These are phyloP conservation scores for Cataglyphis cursor DNA, from an alignment of 2,888 invertebrate genomes.

Conservation along the genomic window DNA sequence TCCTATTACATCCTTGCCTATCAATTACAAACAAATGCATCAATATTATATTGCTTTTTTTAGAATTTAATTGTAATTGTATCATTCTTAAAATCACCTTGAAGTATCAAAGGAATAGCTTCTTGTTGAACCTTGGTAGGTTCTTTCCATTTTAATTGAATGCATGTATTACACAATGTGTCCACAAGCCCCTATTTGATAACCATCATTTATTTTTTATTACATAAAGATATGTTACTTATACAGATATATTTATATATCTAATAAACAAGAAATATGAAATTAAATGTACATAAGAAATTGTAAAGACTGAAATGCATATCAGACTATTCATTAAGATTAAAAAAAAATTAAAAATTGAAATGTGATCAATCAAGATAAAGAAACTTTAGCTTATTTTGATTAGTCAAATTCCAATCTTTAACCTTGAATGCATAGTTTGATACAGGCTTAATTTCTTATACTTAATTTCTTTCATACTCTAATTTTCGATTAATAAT, in stretches of 20 bases:
- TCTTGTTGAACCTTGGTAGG: conserved; percentile 98
- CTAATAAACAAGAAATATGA: neutral
- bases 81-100: conserved; percentile 88
- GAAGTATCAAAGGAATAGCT: conserved; percentile 96
- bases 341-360: neutral
- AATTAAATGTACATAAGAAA: too few species aligned
- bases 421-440: too few species aligned
- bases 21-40: conserved; percentile 87
- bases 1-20: conserved; percentile 94
- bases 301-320: neutral
- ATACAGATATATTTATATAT: too few species aligned
- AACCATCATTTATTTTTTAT: conserved; percentile 33
- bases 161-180: conserved; percentile 96
- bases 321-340: neutral
- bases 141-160: conserved; percentile 96
- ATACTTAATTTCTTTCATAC: too few species aligned
- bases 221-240: neutral
- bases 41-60: neutral
- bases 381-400: too few species aligned
- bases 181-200: conserved; percentile 94
- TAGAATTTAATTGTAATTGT: conserved; percentile 38
- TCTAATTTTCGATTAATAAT: too few species aligned
- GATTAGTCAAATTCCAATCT: too few species aligned
- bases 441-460: too few species aligned
- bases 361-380: too few species aligned